Conservation (phyloP, 2,888 invertebrate genomes). For the Nasonovia ribisnigri region DNA sequence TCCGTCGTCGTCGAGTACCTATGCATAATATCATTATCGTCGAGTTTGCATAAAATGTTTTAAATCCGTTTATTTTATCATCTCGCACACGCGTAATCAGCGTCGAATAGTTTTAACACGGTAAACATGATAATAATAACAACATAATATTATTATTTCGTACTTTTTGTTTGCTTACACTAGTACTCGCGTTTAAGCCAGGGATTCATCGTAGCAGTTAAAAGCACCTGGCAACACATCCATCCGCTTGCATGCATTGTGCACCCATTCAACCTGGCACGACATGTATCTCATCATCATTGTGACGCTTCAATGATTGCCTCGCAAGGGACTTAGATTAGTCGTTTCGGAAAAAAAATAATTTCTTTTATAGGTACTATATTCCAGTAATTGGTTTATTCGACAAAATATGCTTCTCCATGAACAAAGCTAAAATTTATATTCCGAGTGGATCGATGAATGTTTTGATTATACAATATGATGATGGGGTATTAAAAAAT, state of each 20-base stretch:
- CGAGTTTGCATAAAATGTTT: neutral
- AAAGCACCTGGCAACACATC: neutral
- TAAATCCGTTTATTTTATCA: constrained; percentile 19
- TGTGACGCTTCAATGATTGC: neutral
- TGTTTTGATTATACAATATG: too few relatives aligned
- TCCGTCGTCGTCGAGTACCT: neutral
- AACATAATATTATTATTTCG: neutral
- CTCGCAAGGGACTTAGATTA: neutral
- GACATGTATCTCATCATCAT: too few relatives aligned
- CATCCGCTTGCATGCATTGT: neutral
- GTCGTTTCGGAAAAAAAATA: neutral
- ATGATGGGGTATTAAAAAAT: too few relatives aligned
- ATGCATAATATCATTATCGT: neutral
- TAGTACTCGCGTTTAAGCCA: neutral
- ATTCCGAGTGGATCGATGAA: too few relatives aligned
- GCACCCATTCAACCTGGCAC: neutral
- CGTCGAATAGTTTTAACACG: neutral
- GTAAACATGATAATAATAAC: neutral
- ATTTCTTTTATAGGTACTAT: neutral
- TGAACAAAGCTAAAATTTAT: too few relatives aligned
- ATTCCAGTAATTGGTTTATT: neutral
- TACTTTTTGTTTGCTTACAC: neutral
- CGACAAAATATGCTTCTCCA: too few relatives aligned
- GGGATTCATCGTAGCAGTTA: neutral
- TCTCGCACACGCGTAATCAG: constrained; percentile 21